Base-by-base conservation (phyloP, 2,888 invertebrate genomes). In the Cryptosula pallasiana region DNA sequence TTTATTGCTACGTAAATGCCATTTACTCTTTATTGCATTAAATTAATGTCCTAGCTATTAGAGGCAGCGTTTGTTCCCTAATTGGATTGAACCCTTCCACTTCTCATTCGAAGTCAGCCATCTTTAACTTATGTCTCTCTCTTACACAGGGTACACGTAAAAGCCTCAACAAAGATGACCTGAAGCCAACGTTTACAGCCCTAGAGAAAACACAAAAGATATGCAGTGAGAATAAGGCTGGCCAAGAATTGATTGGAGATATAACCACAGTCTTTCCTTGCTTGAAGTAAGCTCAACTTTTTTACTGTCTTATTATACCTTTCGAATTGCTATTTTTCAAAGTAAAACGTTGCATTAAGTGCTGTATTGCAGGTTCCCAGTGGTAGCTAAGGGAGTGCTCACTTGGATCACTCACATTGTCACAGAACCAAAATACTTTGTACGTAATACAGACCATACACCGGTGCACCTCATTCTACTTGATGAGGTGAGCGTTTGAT, bases 381-480 rank as follows among this genome's bases (percentile, higher is more conserved):
- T 96, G 0, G 95, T 96, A 23, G 93, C 95, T 23, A 92, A 95
- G 81, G 96, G 97, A 34, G 91, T 97, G 0, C 90, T 96, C 71
- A 81, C 93, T 75, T 97, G 97, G 97, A 94, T 97, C 0, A 94
- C 95, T 84, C 92, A 92, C 81, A 94, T 94, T 1, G 95, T 97
- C 0, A 94, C 93, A 1, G 97, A 97, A 82, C 90, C 93, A 0
- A 95, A 93, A 72, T 98, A 95, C 85, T 98, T 98, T 84, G 96
- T 96, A 86, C 87, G 96, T 71, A 93, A 93, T 78, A 96, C 96
- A 0, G 97, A 98, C 85, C 95, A 95, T 83, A 96, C 95, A 71
- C 97, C 97, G 0, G 90, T 95, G 35, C 97, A 97, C 87, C 88
- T 98, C 76, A 96, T 96, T 0, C 88, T 98, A 3, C 86, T 98